Evolutionary conservation across 2,113 vertebrate species (phyloP).

Genomic region (Pelecanoides urinatrix): DNA sequence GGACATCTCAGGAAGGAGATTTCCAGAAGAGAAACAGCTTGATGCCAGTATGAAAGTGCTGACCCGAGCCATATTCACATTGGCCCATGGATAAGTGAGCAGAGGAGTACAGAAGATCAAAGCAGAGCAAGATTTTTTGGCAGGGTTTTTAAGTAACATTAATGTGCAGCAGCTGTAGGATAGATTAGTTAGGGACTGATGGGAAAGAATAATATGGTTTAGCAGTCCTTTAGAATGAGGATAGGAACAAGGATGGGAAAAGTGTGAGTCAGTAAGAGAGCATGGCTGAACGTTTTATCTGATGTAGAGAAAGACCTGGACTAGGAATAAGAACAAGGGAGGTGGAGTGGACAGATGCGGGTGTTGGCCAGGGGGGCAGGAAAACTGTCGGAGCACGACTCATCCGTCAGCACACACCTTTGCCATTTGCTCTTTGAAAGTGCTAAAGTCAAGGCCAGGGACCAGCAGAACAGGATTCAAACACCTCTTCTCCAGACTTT

Average conservation of each 20-base stretch:
- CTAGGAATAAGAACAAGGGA: neutral
- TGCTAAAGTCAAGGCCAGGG: neutral
- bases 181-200: neutral
- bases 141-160: neutral
- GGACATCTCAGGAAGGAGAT: neutral
- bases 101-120: neutral
- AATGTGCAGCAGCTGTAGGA: neutral
- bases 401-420: neutral
- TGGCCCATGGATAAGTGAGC: neutral
- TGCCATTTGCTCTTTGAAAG: neutral
- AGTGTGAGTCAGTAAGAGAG: neutral
- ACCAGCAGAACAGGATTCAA: neutral
- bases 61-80: neutral
- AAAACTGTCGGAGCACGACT: neutral
- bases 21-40: neutral
- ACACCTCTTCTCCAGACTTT: neutral
- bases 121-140: slow-evolving; percentile 7
- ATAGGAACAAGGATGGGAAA: neutral
- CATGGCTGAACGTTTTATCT: neutral
- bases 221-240: neutral
- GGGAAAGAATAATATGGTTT: neutral
- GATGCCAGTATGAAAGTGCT: neutral
- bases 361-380: neutral
- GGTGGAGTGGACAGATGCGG: neutral
- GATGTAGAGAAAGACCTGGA: neutral